Conservation (phyloP, 2,888 invertebrate genomes). For the Hecatera dysodea region DNA sequence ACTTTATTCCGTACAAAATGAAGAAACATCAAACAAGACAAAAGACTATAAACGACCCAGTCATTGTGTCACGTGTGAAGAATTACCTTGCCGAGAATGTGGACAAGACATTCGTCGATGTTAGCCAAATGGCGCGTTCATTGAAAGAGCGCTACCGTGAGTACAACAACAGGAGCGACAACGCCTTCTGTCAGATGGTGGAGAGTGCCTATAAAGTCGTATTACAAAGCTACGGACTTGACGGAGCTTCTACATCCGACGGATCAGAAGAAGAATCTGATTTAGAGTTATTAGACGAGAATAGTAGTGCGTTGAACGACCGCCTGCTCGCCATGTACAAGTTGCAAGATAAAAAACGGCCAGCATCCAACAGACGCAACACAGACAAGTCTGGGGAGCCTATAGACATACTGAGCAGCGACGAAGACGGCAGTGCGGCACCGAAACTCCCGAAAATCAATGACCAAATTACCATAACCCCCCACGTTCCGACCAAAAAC, state of each 20-base stretch:
- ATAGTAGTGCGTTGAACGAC: slow-evolving; percentile 93
- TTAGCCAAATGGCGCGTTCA: slow-evolving; percentile 95
- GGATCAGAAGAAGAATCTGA: slow-evolving; percentile 92
- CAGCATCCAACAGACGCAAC: slow-evolving; percentile 78
- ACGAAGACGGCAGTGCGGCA: slow-evolving; percentile 84
- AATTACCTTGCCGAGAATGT: slow-evolving; percentile 96
- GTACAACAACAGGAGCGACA: slow-evolving; percentile 95
- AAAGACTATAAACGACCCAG: slow-evolving; percentile 89
- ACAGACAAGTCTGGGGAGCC: slow-evolving; percentile 87
- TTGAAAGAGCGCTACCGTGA: slow-evolving; percentile 94
- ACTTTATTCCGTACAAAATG: slow-evolving; percentile 75
- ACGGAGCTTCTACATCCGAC: slow-evolving; percentile 91
- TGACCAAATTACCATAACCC: slow-evolving; percentile 88
- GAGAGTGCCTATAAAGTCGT: slow-evolving; percentile 94
- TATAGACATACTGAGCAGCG: slow-evolving; percentile 86
- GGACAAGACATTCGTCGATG: slow-evolving; percentile 95
- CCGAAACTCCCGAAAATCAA: slow-evolving; percentile 88
- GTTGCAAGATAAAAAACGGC: slow-evolving; percentile 88
- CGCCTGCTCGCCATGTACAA: slow-evolving; percentile 88
- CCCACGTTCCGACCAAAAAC: slow-evolving; percentile 82
- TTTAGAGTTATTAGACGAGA: slow-evolving; percentile 94
- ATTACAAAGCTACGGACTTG: slow-evolving; percentile 92
- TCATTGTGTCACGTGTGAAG: slow-evolving; percentile 91
- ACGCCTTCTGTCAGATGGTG: slow-evolving; percentile 95
- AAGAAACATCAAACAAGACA: slow-evolving; percentile 89